A percentile compares a stretch with the other conserved stretches of the same genome.
Evolutionary conservation across 1,140 invertebrate genomes (phyloP).

Genomic region (Neocloeon triangulifer): DNA sequence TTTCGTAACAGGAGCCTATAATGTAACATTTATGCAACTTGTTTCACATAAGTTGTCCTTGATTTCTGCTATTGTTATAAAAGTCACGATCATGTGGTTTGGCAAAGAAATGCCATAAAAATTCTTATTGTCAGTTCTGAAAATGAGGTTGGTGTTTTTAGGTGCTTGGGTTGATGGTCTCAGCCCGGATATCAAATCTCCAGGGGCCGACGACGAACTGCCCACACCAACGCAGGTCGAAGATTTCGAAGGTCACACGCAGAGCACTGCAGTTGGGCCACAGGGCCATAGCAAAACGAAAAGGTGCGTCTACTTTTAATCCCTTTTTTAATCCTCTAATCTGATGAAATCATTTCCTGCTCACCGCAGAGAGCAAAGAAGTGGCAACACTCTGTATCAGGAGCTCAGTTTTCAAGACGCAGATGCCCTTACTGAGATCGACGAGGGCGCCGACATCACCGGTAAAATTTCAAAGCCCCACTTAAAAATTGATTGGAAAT

Average conservation of each 20-base stretch:
- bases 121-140: too few relatives aligned
- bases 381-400: conserved; percentile 77
- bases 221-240: conserved; percentile 17
- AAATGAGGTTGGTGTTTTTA: conserved; percentile 9
- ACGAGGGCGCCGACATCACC: conserved; percentile 68
- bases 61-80: too few relatives aligned
- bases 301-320: too few relatives aligned
- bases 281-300: conserved; percentile 51
- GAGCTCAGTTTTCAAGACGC: conserved; percentile 75
- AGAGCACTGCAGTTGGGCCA: conserved; percentile 19
- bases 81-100: too few relatives aligned
- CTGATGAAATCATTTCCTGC: too few relatives aligned
- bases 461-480: conserved; percentile 26
- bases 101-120: too few relatives aligned
- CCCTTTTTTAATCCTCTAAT: too few relatives aligned
- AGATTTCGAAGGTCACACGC: conserved; percentile 22
- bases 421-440: conserved; percentile 56
- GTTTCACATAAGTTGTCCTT: too few relatives aligned
- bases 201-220: too few relatives aligned
- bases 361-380: conserved; percentile 47
- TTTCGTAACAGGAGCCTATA: too few relatives aligned
- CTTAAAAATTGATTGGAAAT: too few relatives aligned
- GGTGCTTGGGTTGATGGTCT: conserved; percentile 15
- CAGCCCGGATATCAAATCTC: conserved; percentile 12
- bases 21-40: too few relatives aligned